phyloP scores from a whole-genome alignment of 2,113 vertebrate species.

The Apus apus region DNA sequence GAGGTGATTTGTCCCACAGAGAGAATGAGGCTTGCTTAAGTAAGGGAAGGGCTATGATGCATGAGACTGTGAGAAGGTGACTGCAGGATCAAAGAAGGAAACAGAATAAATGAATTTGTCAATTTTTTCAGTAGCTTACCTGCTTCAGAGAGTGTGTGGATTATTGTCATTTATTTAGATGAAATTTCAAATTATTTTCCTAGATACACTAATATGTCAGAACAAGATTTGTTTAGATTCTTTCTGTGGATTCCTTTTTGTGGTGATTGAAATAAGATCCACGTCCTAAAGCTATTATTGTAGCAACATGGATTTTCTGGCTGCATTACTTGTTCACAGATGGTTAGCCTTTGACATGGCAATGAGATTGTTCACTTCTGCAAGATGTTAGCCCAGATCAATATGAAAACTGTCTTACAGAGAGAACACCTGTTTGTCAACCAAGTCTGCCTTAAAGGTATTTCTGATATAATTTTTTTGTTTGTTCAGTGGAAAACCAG shows the following conservation, averaged over 20 bases:
- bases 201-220: not conserved
- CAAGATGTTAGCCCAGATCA: constrained; percentile 63
- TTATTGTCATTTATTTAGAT: not conserved
- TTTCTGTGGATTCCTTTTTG: not conserved
- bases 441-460: constrained; percentile 42
- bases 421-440: constrained; percentile 61
- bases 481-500: constrained; percentile 25
- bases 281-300: constrained; percentile 39
- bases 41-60: not conserved
- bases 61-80: not conserved
- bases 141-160: not conserved
- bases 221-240: not conserved
- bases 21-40: constrained; percentile 2
- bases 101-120: not conserved
- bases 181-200: not conserved
- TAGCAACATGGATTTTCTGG: constrained; percentile 59
- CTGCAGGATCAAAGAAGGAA: not conserved
- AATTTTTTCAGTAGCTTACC: not conserved
- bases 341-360: constrained; percentile 70
- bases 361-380: constrained; percentile 64
- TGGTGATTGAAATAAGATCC: constrained; percentile 36
- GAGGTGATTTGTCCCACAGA: not conserved
- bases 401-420: constrained; percentile 67
- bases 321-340: constrained; percentile 64
- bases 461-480: constrained; percentile 42